A percentile compares a stretch with the other conserved stretches of the same genome.
These are phyloP conservation scores for Haliclystus octoradiatus DNA, from an alignment of 30 jellyfish, hydroid and myxozoan species.

Conservation along the genomic window DNA sequence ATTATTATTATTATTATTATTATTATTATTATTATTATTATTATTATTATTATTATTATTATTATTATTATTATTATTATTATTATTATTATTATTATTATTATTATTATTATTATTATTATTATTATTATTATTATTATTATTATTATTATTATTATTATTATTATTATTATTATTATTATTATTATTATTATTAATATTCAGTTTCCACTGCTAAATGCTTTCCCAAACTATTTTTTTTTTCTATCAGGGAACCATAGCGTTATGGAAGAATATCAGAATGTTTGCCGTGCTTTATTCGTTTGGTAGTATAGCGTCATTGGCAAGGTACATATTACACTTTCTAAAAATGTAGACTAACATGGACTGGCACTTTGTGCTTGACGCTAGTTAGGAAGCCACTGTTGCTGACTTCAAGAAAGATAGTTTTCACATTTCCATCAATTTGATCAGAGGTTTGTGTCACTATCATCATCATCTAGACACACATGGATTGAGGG, in stretches of 20 bases:
- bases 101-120: neutral
- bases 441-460: too few species aligned
- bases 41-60: neutral
- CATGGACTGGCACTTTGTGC: too few species aligned
- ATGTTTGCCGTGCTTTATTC: constrained; percentile 74
- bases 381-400: too few species aligned
- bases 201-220: neutral
- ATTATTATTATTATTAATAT: neutral
- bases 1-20: neutral
- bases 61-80: neutral
- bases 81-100: neutral
- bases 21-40: neutral
- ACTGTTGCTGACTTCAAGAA: too few species aligned
- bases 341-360: neutral
- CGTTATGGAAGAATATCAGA: constrained; percentile 49
- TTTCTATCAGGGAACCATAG: constrained; percentile 55
- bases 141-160: neutral
- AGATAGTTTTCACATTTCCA: too few species aligned
- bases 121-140: neutral
- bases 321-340: constrained; percentile 49
- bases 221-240: too few species aligned
- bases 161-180: neutral
- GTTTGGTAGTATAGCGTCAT: constrained; percentile 50
- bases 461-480: too few species aligned
- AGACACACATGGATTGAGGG: too few species aligned